Percentiles rank a stretch among this genome's conserved stretches.
Conservation (phyloP, 2,113 vertebrate genomes). For the Ictalurus punctatus region DNA sequence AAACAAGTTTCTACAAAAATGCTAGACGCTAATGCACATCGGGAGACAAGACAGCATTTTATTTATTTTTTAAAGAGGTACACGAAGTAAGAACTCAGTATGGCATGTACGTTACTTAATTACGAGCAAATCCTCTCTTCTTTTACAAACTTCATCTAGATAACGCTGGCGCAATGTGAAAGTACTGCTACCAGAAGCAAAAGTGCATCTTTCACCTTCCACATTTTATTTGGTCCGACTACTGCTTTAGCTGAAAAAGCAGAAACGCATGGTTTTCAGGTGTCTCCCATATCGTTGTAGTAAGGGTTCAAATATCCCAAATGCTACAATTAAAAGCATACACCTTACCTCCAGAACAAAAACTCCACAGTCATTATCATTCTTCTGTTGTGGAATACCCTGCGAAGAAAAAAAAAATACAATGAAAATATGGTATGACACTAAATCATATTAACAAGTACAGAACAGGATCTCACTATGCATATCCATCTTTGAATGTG, state of each 20-base stretch:
- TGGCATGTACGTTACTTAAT: background rate
- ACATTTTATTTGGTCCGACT: background rate
- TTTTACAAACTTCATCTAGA: background rate
- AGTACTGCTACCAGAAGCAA: background rate
- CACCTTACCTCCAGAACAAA: constrained; percentile 94
- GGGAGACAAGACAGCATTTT: background rate
- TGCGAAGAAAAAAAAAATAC: constrained; percentile 60
- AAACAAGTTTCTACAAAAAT: background rate
- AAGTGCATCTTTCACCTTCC: background rate
- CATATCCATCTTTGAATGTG: background rate
- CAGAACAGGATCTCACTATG: too few relatives aligned
- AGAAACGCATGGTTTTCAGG: background rate
- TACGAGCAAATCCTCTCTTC: background rate
- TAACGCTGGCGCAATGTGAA: too few relatives aligned
- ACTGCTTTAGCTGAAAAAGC: background rate
- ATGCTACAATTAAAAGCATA: background rate
- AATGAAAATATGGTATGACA: constrained; percentile 22
- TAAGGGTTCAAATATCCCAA: background rate
- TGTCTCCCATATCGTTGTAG: background rate
- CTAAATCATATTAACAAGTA: background rate
- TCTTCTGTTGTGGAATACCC: constrained; percentile 99
- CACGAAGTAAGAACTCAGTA: background rate
- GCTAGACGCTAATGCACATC: background rate
- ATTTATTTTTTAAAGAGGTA: too few relatives aligned
- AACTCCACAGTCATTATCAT: constrained; percentile 98